Conservation (phyloP, 2,797 vertebrate genomes). For the Picus viridis region DNA sequence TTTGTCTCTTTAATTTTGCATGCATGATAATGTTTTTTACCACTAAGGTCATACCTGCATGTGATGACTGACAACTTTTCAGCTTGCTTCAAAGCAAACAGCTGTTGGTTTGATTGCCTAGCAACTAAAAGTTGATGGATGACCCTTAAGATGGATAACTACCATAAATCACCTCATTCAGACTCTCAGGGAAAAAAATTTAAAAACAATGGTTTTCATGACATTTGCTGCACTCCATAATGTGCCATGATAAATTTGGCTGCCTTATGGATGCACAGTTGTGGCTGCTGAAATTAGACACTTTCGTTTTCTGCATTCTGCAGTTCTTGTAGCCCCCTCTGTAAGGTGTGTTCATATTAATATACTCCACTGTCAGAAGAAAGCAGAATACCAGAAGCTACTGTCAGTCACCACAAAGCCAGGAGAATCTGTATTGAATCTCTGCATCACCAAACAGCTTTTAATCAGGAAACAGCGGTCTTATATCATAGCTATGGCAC, state of each 20-base stretch:
- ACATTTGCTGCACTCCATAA: constrained; percentile 87
- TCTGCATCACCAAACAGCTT: constrained; percentile 70
- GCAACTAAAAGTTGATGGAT: constrained; percentile 99
- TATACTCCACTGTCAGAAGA: constrained; percentile 47
- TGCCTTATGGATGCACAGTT: constrained; percentile 74
- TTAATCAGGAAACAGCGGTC: constrained; percentile 70
- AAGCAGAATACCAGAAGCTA: constrained; percentile 64
- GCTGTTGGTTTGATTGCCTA: constrained; percentile 99
- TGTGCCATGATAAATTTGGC: constrained; percentile 87
- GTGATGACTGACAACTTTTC: constrained; percentile 89
- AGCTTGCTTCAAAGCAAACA: constrained; percentile 92
- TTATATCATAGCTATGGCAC: constrained; percentile 70
- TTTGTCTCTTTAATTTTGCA: constrained; percentile 78
- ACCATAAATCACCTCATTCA: constrained; percentile 99
- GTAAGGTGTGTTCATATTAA: constrained; percentile 64
- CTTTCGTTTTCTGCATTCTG: constrained; percentile 67
- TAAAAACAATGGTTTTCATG: constrained; percentile 87
- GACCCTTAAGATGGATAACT: constrained; percentile 99
- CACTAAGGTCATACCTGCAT: constrained; percentile 85
- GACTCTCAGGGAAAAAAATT: constrained; percentile 86
- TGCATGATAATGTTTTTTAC: constrained; percentile 75
- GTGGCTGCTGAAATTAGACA: constrained; percentile 80
- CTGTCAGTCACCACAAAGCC: constrained; percentile 62
- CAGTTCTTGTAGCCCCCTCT: constrained; percentile 59
- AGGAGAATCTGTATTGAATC: constrained; percentile 50